Percentiles rank a stretch among this genome's conserved stretches.
phyloP scores from a whole-genome alignment of 2,888 invertebrate genomes.

The Neocrepidodera transversa region DNA sequence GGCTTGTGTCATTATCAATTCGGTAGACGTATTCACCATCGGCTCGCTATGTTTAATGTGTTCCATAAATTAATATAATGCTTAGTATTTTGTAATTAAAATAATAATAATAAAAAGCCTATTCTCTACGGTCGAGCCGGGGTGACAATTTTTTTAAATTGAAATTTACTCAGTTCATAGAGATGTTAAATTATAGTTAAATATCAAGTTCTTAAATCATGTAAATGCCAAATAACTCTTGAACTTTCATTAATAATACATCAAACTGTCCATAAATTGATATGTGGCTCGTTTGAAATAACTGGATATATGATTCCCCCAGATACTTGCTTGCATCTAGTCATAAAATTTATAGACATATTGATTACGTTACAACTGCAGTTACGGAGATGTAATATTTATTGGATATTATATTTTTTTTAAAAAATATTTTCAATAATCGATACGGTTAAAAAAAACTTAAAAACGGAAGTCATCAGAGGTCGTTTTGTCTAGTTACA shows the following conservation, averaged over 20 bases:
- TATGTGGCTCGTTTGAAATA: slow-evolving; percentile 31
- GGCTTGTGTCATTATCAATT: too few relatives aligned
- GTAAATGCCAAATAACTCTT: slow-evolving; percentile 31
- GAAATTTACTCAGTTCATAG: not conserved
- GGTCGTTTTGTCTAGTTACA: not conserved
- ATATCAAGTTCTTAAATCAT: slow-evolving; percentile 23
- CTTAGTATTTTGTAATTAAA: too few relatives aligned
- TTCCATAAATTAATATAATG: too few relatives aligned
- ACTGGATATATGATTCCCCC: slow-evolving; percentile 37
- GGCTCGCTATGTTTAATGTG: too few relatives aligned
- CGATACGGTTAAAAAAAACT: too few relatives aligned
- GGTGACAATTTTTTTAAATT: too few relatives aligned
- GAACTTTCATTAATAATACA: slow-evolving; percentile 30
- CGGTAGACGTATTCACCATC: too few relatives aligned
- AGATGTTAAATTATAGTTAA: slow-evolving; percentile 5
- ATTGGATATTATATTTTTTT: too few relatives aligned
- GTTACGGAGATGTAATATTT: not conserved
- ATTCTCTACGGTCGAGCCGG: too few relatives aligned
- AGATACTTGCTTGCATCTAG: slow-evolving; percentile 32
- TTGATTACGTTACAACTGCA: slow-evolving; percentile 25
- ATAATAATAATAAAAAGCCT: too few relatives aligned
- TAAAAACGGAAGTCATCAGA: too few relatives aligned
- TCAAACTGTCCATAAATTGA: slow-evolving; percentile 39
- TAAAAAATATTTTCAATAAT: too few relatives aligned
- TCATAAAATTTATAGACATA: slow-evolving; percentile 44